These are phyloP conservation scores for Tolypeutes matacus DNA, from an alignment of 2,797 vertebrate genomes.

Conservation along the genomic window DNA sequence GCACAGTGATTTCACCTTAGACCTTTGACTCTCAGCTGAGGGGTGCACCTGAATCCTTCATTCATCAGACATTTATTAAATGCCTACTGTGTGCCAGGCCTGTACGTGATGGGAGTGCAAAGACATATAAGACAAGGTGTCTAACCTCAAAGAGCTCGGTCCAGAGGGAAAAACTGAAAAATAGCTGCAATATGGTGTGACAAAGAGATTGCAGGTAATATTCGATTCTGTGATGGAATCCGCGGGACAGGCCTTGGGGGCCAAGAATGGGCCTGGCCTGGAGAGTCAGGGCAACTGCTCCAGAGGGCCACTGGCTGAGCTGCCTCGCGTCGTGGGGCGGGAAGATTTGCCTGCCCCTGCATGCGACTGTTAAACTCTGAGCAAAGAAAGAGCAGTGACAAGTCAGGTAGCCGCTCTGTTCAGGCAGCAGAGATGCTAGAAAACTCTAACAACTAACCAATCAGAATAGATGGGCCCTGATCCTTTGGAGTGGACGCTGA, in stretches of 20 bases:
- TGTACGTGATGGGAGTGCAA: not conserved
- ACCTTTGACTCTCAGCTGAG: not conserved
- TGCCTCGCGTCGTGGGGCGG: not conserved
- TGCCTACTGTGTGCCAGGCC: not conserved
- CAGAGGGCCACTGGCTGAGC: no score
- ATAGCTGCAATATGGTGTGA: not conserved
- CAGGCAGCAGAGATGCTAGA: not conserved
- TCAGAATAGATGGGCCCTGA: not conserved
- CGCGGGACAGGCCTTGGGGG: not conserved
- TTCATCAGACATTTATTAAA: not conserved
- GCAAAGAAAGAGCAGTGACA: not conserved
- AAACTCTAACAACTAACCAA: not conserved
- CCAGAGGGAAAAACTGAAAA: not conserved
- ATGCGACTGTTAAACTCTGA: not conserved
- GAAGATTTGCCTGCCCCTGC: not conserved
- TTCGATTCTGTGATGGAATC: not conserved
- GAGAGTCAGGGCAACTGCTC: not conserved
- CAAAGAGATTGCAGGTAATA: not conserved
- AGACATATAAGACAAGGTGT: not conserved
- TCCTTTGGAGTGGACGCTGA: not conserved
- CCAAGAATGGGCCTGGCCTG: not conserved
- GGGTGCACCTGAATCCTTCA: not conserved
- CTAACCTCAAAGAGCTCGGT: not conserved
- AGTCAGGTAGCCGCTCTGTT: not conserved
- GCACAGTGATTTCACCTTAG: not conserved